These are phyloP conservation scores for Drosophila tristis DNA, from an alignment of 1,140 invertebrate species.

Conservation along the genomic window DNA sequence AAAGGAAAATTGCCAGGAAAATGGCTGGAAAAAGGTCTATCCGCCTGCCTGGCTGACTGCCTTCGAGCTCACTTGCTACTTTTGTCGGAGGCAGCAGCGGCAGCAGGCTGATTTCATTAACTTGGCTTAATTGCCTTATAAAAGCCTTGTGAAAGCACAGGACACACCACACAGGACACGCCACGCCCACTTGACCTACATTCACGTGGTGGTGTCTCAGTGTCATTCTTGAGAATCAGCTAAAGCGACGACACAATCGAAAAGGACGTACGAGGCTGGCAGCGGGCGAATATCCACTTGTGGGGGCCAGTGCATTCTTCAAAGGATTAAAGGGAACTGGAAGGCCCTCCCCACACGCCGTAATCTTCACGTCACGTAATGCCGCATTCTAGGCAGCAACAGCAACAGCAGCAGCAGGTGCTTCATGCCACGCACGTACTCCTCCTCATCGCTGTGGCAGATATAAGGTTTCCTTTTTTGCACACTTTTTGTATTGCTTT, in stretches of 20 bases:
- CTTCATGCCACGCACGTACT: conserved; percentile 39
- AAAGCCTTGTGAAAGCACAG: conserved; percentile 32
- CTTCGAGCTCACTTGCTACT: no score
- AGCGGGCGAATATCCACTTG: no score
- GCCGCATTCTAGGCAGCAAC: conserved; percentile 22
- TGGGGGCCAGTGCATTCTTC: no score
- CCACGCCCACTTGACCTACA: conserved; percentile 33
- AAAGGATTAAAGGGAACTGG: conserved; percentile 17
- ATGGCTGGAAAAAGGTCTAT: no score
- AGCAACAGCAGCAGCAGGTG: conserved; percentile 2
- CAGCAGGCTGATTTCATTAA: conserved; percentile 46
- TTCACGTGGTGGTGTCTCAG: neutral
- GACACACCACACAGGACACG: neutral
- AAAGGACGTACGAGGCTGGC: no score
- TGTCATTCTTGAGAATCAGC: conserved; percentile 7
- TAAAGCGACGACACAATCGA: neutral
- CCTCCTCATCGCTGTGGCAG: conserved; percentile 14
- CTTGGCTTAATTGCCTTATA: conserved; percentile 46
- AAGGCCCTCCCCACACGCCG: neutral
- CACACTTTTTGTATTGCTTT: conserved; percentile 17
- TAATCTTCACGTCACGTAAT: conserved; percentile 20
- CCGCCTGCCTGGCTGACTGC: no score
- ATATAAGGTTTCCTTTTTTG: conserved; percentile 10
- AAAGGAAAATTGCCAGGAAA: conserved; percentile 29
- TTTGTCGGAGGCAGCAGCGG: conserved; percentile 8